Evolutionary conservation across 2,888 invertebrate species (phyloP).

Genomic region (Didymodactylos carnosus): DNA sequence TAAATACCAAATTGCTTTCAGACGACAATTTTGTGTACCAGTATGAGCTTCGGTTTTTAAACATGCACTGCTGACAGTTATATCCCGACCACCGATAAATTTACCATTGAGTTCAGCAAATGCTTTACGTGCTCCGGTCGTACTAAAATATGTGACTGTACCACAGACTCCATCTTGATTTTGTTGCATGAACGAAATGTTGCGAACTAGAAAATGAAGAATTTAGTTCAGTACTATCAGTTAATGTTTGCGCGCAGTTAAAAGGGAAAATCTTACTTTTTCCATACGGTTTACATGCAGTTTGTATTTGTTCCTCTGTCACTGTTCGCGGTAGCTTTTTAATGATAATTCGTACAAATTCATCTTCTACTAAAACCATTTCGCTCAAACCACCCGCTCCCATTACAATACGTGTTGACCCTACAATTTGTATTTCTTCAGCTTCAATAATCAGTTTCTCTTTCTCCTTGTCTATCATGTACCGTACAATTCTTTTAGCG

Average conservation of each 20-base stretch:
- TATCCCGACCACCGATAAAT: not conserved
- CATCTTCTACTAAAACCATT: not conserved
- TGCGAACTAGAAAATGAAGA: not conserved
- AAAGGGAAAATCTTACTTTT: not conserved
- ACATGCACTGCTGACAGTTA: not conserved
- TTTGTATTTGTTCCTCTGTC: not conserved
- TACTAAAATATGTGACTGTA: not conserved
- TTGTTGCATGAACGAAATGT: not conserved
- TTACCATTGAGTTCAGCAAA: not conserved
- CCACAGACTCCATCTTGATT: not conserved
- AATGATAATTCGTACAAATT: not conserved
- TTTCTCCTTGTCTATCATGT: not conserved
- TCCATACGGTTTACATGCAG: not conserved
- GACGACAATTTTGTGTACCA: not conserved
- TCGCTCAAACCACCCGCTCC: not conserved
- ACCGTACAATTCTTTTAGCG: not conserved
- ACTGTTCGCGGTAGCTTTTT: not conserved
- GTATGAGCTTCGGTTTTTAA: not conserved
- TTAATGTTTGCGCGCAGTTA: not conserved
- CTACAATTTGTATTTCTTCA: not conserved
- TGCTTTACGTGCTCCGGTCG: not conserved
- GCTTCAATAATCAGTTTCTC: not conserved
- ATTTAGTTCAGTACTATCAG: too few relatives aligned
- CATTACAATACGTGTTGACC: not conserved
- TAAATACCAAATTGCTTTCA: not conserved